These are phyloP conservation scores for Heliconius nattereri DNA, from an alignment of 1,140 invertebrate genomes.

Conservation along the genomic window DNA sequence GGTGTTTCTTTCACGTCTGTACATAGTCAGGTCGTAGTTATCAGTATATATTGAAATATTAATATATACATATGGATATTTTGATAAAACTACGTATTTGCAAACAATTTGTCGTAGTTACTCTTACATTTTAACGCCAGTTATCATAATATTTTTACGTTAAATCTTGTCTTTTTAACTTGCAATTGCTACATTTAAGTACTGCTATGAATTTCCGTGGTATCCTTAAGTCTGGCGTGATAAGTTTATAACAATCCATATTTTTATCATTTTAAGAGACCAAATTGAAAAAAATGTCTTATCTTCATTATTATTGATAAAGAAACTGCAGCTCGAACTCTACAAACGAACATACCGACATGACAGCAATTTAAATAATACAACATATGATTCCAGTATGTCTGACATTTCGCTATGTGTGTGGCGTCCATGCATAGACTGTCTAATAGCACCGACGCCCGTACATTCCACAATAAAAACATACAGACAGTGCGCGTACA, in stretches of 20 bases:
- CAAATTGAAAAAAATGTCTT: too few species aligned
- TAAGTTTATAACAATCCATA: too few species aligned
- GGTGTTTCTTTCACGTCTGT: slow-evolving; percentile 28
- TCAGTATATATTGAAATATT: neutral
- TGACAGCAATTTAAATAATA: slow-evolving; percentile 23
- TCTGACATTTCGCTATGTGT: slow-evolving; percentile 52
- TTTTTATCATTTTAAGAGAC: too few species aligned
- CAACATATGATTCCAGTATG: slow-evolving; percentile 25
- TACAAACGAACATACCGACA: neutral
- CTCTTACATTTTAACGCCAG: neutral
- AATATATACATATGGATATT: neutral
- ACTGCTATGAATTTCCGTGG: too few species aligned
- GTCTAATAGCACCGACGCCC: slow-evolving; percentile 60
- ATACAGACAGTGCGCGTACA: slow-evolving; percentile 65
- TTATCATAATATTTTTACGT: neutral
- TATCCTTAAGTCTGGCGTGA: too few species aligned
- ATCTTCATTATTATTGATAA: neutral
- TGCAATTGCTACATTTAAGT: too few species aligned
- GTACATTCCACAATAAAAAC: slow-evolving; percentile 69
- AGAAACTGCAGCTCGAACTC: neutral
- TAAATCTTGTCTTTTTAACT: neutral
- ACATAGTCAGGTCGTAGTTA: slow-evolving; percentile 19
- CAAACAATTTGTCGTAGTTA: neutral
- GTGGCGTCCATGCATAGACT: slow-evolving; percentile 62
- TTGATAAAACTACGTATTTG: neutral